A percentile compares a stretch with the other conserved stretches of the same genome.
These are phyloP conservation scores for Phanerotoma sp. DNA, from an alignment of 2,888 invertebrate species.

Conservation along the genomic window DNA sequence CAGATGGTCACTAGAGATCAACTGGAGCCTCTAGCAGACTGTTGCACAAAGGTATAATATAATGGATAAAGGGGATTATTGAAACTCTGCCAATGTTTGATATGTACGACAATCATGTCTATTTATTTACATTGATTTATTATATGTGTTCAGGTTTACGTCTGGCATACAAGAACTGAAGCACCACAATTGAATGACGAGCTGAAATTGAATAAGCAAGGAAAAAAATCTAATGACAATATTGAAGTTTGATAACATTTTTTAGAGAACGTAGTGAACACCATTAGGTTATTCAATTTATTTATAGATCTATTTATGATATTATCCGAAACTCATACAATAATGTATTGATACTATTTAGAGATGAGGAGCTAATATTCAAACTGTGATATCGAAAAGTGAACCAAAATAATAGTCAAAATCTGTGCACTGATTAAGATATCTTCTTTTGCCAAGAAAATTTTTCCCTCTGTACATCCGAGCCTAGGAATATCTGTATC, in stretches of 20 bases:
- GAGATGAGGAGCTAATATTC: no score
- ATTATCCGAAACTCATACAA: no score
- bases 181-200: conserved; percentile 77
- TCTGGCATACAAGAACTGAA: conserved; percentile 98
- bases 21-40: conserved; percentile 87
- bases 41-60: conserved; percentile 78
- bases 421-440: no score
- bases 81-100: conserved; percentile 11
- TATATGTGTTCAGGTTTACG: conserved; percentile 69
- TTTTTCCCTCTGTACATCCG: no score
- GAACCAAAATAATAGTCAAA: no score
- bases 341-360: no score
- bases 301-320: conserved; percentile 5
- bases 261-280: background rate
- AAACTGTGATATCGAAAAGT: no score
- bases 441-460: no score
- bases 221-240: conserved; percentile 61
- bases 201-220: conserved; percentile 61
- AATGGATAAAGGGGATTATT: background rate
- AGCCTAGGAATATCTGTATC: no score
- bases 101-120: background rate
- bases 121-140: conserved; percentile 5
- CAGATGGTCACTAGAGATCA: conserved; percentile 72
- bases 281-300: background rate
- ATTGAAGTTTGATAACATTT: conserved; percentile 62